phyloP scores from a whole-genome alignment of 2,113 vertebrate species.

The Oceanodroma tethys region DNA sequence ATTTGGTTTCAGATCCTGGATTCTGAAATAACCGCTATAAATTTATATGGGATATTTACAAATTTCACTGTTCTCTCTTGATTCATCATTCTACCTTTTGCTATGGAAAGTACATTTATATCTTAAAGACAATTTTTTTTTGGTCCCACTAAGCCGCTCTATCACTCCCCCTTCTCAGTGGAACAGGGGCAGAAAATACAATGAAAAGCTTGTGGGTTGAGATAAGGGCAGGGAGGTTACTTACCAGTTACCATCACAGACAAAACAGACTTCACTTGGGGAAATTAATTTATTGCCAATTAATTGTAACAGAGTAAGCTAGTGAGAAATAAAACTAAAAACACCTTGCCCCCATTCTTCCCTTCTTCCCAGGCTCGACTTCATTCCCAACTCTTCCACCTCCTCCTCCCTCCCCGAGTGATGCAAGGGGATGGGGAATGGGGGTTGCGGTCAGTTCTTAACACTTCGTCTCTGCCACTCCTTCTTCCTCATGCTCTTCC shows the following conservation, averaged over 20 bases:
- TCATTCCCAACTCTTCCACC: background rate
- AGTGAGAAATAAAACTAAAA: background rate
- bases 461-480: background rate
- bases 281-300: background rate
- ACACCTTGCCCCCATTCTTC: background rate
- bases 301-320: background rate
- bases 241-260: background rate
- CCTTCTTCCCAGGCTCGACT: background rate
- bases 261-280: background rate
- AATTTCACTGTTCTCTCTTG: background rate
- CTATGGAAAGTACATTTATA: background rate
- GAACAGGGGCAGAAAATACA: background rate
- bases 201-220: background rate
- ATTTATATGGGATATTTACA: background rate
- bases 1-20: background rate
- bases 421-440: background rate
- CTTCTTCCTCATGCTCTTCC: background rate
- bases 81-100: background rate
- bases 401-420: fast-evolving
- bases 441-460: background rate
- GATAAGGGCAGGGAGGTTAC: background rate
- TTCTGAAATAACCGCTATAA: background rate
- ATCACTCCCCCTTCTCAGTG: background rate
- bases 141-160: background rate
- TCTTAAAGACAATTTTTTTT: background rate